phyloP scores from a whole-genome alignment of 2,797 vertebrate genomes.

The Xenops minutus region DNA sequence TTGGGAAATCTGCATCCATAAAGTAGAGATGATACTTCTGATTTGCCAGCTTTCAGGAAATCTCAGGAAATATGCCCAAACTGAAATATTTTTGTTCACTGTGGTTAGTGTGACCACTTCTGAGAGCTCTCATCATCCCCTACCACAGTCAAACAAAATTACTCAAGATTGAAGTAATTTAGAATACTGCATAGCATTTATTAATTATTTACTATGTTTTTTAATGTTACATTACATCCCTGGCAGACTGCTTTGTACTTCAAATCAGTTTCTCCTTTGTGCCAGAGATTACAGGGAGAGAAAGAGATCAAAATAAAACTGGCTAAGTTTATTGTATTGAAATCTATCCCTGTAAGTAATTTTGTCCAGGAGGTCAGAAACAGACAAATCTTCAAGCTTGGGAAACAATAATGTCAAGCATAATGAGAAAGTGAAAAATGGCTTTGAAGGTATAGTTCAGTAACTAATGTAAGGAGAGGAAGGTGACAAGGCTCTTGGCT shows the following conservation, averaged over 20 bases:
- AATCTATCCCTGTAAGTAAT: background rate
- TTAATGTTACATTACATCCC: background rate
- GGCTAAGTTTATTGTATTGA: background rate
- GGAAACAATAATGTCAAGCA: background rate
- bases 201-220: background rate
- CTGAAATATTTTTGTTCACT: background rate
- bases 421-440: conserved; percentile 11
- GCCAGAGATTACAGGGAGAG: background rate
- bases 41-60: background rate
- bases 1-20: background rate
- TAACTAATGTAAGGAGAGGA: background rate
- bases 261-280: background rate
- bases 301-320: background rate
- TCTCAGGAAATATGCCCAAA: background rate
- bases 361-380: background rate
- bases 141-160: background rate
- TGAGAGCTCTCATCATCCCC: background rate
- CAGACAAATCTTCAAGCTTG: background rate
- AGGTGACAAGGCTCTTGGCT: background rate
- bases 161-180: background rate
- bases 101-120: background rate
- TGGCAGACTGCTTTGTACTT: background rate
- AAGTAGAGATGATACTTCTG: background rate
- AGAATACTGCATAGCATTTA: background rate
- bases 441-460: background rate